Evolutionary conservation across 2,888 invertebrate species (phyloP).

Genomic region (Hydropsyche betteni): DNA sequence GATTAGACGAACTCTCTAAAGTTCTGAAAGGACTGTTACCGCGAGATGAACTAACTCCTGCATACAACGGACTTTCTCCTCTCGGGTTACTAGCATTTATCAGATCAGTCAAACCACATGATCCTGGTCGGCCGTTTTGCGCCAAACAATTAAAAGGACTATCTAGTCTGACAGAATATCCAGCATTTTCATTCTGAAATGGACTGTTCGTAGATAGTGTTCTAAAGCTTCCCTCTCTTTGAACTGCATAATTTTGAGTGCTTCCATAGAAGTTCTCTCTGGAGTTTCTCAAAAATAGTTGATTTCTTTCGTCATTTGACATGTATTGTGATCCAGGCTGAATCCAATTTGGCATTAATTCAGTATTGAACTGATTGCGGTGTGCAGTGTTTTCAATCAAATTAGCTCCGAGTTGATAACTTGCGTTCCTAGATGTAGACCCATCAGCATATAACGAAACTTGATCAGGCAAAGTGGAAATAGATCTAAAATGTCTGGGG

Average conservation of each 20-base stretch:
- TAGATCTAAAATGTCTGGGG: conserved; percentile 46
- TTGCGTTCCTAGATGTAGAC: conserved; percentile 22
- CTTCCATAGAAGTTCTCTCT: conserved; percentile 39
- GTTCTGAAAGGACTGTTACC: conserved; percentile 44
- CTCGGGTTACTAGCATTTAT: conserved; percentile 39
- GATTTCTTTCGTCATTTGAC: conserved; percentile 35
- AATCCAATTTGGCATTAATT: conserved; percentile 19
- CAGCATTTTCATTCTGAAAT: conserved; percentile 37
- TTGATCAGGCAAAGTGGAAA: conserved; percentile 41
- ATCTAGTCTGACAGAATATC: conserved; percentile 41
- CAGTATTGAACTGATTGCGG: conserved; percentile 30
- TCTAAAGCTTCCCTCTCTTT: conserved; percentile 39
- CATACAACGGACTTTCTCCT: conserved; percentile 45
- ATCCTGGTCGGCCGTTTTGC: conserved; percentile 41
- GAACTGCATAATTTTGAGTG: conserved; percentile 28
- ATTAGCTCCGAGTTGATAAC: conserved; percentile 33
- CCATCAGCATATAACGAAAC: conserved; percentile 18
- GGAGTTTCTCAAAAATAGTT: conserved; percentile 34
- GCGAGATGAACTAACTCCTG: conserved; percentile 33
- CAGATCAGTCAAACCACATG: conserved; percentile 42
- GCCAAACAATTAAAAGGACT: conserved; percentile 44
- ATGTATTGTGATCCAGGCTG: conserved; percentile 26
- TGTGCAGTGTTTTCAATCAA: conserved; percentile 34
- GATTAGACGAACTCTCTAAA: conserved; percentile 36
- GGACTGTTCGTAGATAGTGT: conserved; percentile 33